A percentile compares a stretch with the other conserved stretches of the same genome.
These are phyloP conservation scores for Hypocryptadius cinnamomeus DNA, from an alignment of 2,113 vertebrate species.

Conservation along the genomic window DNA sequence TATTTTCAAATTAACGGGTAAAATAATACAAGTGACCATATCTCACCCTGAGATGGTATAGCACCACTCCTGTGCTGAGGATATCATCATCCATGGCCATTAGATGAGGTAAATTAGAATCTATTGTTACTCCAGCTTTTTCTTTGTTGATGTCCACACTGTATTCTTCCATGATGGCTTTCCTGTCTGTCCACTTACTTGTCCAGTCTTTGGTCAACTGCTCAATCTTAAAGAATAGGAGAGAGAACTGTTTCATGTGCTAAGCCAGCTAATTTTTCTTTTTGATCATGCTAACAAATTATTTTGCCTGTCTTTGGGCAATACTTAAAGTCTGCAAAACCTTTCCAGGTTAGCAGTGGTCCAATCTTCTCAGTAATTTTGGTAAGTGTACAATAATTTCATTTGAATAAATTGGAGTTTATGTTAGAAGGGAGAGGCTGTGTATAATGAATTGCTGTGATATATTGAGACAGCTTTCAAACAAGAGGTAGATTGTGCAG, in stretches of 20 bases:
- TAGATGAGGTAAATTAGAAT: constrained; percentile 86
- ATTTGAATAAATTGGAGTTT: not conserved
- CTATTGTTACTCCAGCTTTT: constrained; percentile 83
- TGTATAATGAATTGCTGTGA: not conserved
- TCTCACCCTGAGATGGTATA: constrained; percentile 93
- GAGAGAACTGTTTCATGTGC: not conserved
- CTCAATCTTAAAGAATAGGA: constrained; percentile 76
- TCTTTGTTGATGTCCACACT: constrained; percentile 89
- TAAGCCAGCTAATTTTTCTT: not conserved
- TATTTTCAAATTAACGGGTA: not conserved
- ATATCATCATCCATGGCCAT: constrained; percentile 87
- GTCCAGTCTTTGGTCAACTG: constrained; percentile 92
- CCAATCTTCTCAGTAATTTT: not conserved
- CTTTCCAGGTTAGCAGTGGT: not conserved
- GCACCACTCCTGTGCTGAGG: constrained; percentile 89
- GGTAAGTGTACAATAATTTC: not conserved
- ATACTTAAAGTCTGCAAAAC: not conserved
- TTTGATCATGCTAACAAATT: not conserved
- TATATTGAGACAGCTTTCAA: not conserved
- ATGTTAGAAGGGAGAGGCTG: not conserved
- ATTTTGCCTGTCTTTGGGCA: not conserved
- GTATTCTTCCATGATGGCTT: constrained; percentile 85
- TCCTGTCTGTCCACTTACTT: constrained; percentile 84
- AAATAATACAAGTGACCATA: not conserved
- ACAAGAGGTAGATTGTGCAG: not conserved